Base-by-base conservation (phyloP, 1,140 invertebrate species). In the Scaptomyza pallida region DNA sequence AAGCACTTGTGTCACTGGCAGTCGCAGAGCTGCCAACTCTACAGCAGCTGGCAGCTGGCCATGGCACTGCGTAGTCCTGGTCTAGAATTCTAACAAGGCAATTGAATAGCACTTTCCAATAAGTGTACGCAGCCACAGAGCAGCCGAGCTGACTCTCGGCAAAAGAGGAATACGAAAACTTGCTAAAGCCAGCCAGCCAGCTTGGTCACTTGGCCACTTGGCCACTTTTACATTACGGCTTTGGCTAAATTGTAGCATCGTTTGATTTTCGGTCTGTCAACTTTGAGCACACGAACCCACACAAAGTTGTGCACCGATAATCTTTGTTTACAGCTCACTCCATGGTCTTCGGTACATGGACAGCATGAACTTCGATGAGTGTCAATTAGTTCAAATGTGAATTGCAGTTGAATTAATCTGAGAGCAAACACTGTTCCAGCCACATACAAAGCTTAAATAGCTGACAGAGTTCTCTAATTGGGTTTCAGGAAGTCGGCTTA, bases 81-180 rank as follows among this genome's bases (percentile, higher is more conserved):
- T 3, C 19, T 19, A 35, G 41, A 44, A 33, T 70, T 52, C 48
- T 64, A 78, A 67, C 72, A 62, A 72, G 75, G 61, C 75, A 75
- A 75, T 78, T 75, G 75, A 75, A 75, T 62, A 63, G 50, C 72
- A 72, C 55, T 78, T 78, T 78, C 65, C 72, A 78, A 75, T 75
- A 78, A 78, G 68, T 30, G 26, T 68, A 61, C 45, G 30, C 52
- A 67, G 45, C 45, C 56, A 64, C 55, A n/a, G n/a, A n/a, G n/a
- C n/a, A 69, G 51, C 54, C 57, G 35, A 41, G 23, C 23, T 4
- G 23, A 26, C 16, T 8, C 12, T 26, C 5, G 5, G 23, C 23
- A 26, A 41, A 23, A 47, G 23, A 50, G 26, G 23, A 63, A 54
- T 51, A 43, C 30, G 47, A 62, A 62, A 54, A 40, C 23, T 61